Evolutionary conservation across 2,888 invertebrate genomes (phyloP).

Genomic region (Limnephilus marmoratus): DNA sequence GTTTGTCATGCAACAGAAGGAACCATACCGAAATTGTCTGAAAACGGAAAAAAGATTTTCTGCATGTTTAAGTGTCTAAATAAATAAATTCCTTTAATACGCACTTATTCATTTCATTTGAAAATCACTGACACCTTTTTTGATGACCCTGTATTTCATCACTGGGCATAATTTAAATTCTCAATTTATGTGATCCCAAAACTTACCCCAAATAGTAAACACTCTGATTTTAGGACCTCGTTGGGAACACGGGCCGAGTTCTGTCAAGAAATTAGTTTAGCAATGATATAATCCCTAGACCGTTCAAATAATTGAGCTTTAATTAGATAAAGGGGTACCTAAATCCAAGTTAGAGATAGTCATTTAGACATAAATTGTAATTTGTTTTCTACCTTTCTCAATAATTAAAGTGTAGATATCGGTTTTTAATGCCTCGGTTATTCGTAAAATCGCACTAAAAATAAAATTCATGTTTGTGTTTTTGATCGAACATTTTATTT

Average conservation of each 20-base stretch:
- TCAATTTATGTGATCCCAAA: not conserved
- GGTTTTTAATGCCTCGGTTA: not conserved
- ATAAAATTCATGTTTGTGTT: not conserved
- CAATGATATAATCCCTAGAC: not conserved
- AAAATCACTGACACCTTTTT: too few species aligned
- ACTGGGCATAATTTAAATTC: not conserved
- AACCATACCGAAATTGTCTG: too few species aligned
- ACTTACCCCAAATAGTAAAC: not conserved
- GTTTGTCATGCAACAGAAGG: too few species aligned
- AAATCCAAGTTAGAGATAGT: not conserved
- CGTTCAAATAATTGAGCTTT: not conserved
- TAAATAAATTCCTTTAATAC: too few species aligned
- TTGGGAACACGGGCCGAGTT: not conserved
- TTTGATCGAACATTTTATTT: not conserved
- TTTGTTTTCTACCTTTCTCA: not conserved
- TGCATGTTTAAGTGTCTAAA: too few species aligned
- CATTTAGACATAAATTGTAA: not conserved
- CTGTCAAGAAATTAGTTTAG: not conserved
- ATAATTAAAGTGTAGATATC: not conserved
- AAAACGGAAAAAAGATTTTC: too few species aligned
- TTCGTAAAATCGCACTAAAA: not conserved
- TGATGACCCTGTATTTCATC: not conserved
- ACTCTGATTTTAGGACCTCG: not conserved
- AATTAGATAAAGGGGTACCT: not conserved
- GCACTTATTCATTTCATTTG: too few species aligned